phyloP scores from a whole-genome alignment of 2,113 vertebrate genomes.

The Protobothrops flavoviridis region DNA sequence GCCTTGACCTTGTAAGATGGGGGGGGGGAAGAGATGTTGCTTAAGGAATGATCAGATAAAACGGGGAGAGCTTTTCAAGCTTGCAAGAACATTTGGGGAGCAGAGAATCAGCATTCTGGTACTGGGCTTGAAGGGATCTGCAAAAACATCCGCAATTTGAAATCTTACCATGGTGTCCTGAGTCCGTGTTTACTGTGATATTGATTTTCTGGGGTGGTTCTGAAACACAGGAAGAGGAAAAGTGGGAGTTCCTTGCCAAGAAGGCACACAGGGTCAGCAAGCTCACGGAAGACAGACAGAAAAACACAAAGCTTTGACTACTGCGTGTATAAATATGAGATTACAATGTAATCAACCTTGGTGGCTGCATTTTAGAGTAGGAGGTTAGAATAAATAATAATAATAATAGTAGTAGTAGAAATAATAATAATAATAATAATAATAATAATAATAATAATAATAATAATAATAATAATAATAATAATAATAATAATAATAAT shows the following conservation, averaged over 20 bases:
- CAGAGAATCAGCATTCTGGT: neutral
- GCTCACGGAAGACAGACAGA: neutral
- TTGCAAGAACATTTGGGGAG: no score
- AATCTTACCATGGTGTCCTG: neutral
- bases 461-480: no score
- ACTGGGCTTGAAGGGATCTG: neutral
- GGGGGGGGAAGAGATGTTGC: neutral
- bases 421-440: no score
- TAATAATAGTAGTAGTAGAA: no score
- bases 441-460: no score
- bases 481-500: no score
- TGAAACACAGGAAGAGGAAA: neutral
- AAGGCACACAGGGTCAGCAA: neutral
- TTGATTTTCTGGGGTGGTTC: neutral
- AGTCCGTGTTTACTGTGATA: neutral
- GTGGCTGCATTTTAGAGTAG: no score
- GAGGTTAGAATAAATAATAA: no score
- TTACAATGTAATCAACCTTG: no score
- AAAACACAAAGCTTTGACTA: no score
- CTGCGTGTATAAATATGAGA: no score
- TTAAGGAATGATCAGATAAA: neutral
- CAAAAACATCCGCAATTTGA: neutral
- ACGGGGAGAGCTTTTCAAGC: neutral
- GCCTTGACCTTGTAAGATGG: neutral
- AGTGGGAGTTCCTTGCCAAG: neutral